These are phyloP conservation scores for Oplegnathus fasciatus DNA, from an alignment of 2,113 vertebrate species.

Conservation along the genomic window DNA sequence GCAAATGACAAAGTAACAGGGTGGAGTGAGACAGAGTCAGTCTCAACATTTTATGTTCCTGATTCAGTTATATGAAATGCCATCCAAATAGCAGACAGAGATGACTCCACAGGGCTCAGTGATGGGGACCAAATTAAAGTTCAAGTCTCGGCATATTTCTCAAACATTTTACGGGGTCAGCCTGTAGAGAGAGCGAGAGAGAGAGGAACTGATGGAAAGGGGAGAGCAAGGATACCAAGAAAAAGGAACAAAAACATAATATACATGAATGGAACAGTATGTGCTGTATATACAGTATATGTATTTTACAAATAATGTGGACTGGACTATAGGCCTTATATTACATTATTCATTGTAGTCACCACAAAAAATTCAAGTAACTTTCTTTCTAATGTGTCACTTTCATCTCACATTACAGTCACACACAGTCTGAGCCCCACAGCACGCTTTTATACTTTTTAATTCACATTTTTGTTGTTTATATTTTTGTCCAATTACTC, in stretches of 20 bases:
- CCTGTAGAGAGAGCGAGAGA: neutral
- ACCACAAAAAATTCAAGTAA: neutral
- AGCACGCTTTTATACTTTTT: neutral
- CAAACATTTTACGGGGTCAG: neutral
- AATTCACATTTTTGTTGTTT: neutral
- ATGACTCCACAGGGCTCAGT: conserved; percentile 4
- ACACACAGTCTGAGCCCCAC: neutral
- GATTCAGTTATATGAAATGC: conserved; percentile 14
- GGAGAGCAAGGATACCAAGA: neutral
- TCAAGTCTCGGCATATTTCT: neutral
- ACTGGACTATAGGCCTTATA: no score
- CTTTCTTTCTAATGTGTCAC: neutral
- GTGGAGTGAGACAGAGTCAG: neutral
- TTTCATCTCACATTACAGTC: neutral
- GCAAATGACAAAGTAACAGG: conserved; percentile 9
- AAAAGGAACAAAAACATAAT: neutral
- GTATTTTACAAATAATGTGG: no score
- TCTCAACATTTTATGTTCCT: conserved; percentile 10
- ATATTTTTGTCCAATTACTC: neutral
- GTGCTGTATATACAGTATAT: no score
- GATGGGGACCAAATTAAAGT: neutral
- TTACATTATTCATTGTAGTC: neutral
- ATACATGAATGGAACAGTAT: neutral
- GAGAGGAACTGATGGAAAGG: neutral
- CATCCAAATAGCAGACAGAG: conserved; percentile 2